Conservation (phyloP, 2,888 invertebrate genomes). For the Polydrusus pterygomalis region DNA sequence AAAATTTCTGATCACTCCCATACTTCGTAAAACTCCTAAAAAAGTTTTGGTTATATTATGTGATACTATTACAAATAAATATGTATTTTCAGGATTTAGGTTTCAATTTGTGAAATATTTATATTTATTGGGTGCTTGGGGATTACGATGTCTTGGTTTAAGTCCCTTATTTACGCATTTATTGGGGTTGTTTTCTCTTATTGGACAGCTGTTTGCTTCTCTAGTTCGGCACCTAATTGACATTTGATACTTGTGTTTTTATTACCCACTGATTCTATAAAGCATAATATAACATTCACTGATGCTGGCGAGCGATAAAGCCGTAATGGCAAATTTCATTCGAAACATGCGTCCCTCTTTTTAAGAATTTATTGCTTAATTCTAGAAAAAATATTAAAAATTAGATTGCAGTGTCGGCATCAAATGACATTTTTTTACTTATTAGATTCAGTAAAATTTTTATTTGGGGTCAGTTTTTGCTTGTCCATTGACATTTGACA, state of each 20-base stretch:
- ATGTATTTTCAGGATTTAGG: constrained; percentile 35
- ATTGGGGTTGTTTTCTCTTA: constrained; percentile 62
- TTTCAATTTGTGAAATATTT: constrained; percentile 67
- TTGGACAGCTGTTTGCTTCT: constrained; percentile 65
- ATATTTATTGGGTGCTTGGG: constrained; percentile 65
- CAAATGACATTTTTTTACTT: no score
- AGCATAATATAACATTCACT: constrained; percentile 7
- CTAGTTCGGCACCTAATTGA: constrained; percentile 64
- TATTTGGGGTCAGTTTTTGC: no score
- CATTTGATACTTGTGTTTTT: constrained; percentile 63
- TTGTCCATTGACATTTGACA: no score
- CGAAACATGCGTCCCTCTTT: no score
- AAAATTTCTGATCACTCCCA: not conserved
- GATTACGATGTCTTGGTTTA: constrained; percentile 60
- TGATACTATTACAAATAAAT: not conserved
- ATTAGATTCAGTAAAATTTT: no score
- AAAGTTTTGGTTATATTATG: not conserved
- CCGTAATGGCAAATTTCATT: not conserved
- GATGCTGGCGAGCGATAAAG: not conserved
- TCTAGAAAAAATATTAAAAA: no score
- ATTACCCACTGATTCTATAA: constrained; percentile 54
- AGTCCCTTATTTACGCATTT: constrained; percentile 64
- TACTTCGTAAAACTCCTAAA: not conserved
- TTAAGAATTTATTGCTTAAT: no score
- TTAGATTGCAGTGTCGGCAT: no score